Base-by-base conservation (phyloP, 2,797 vertebrate genomes). In the Hirundo rustica region DNA sequence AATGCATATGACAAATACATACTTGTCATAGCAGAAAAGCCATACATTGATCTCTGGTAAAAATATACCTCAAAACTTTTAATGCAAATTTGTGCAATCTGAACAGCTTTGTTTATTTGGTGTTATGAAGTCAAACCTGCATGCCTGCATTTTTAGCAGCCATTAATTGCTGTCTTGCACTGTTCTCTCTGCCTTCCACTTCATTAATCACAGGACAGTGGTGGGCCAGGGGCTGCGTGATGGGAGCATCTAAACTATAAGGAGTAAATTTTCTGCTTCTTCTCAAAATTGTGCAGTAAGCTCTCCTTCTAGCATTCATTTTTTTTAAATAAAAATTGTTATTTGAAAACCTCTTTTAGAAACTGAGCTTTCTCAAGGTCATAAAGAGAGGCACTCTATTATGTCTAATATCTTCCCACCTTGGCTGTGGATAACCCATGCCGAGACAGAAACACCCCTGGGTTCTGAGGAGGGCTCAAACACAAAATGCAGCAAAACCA, bases 181-280 rank as follows among this genome's bases (percentile, higher is more conserved):
- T 73, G 61, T 34, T 85, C 40, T 72, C 55, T 78, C 7, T 81
- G 30, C 40, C 64, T 93, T 86, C 57, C 36, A 79, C 53, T 66
- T 89, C 87, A 93, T 92, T 92, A 93, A 93, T 87, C 86, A 90
- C 53, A 73, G 27, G 54, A 77, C 47, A 73, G 61, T 42, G n/a
- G 55, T 85, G 61, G 67, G 58, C 71, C 61, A 79, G 57, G 14
- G 34, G 9, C 27, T 55, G 74, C 0, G 0, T 27, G 3, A 30
- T 73, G 58, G 48, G 38, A 91, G 38, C 19, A 45, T 36, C 67
- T 85, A 53, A 93, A 79, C 42, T 42, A 10, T 23, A 48, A 60
- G 15, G 42, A 71, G 38, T 13, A 60, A 36, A 55, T 71, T 64
- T 83, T 77, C 54, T 77, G 29, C 45, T 83, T 85, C 72, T 76